These are phyloP conservation scores for Rhynchomys soricoides DNA, from an alignment of 2,113 vertebrate species.

Conservation along the genomic window DNA sequence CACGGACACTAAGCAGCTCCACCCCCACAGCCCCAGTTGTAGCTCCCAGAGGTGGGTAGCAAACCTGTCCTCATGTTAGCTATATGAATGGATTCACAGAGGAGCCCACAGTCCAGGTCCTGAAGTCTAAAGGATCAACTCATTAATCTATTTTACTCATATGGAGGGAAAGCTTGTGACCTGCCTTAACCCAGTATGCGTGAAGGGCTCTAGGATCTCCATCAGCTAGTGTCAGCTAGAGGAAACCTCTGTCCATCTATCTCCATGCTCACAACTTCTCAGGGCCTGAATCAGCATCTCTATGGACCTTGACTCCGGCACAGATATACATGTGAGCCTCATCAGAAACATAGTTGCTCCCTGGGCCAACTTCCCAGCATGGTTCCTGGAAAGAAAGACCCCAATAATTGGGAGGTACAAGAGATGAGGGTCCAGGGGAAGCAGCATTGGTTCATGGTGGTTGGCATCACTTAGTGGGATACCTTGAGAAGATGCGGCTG, in stretches of 20 bases:
- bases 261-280: background rate
- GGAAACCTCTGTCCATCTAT: too few relatives aligned
- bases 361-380: background rate
- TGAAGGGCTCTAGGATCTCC: background rate
- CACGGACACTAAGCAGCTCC: fast-evolving
- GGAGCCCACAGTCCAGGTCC: background rate
- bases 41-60: background rate
- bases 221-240: fast-evolving
- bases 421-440: background rate
- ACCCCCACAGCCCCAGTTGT: background rate
- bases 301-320: background rate
- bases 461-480: too few relatives aligned
- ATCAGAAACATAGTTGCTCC: background rate
- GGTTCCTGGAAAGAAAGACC: background rate
- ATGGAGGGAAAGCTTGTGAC: background rate
- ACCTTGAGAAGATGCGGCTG: background rate
- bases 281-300: too few relatives aligned
- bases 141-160: background rate
- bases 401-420: background rate
- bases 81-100: background rate
- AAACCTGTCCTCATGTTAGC: background rate
- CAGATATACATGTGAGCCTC: background rate
- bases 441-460: background rate
- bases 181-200: too few relatives aligned
- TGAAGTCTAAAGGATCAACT: background rate